Evolutionary conservation across 2,797 vertebrate species (phyloP), one percentile per base, ranked within the genome.

Genomic region (Lemur catta): DNA sequence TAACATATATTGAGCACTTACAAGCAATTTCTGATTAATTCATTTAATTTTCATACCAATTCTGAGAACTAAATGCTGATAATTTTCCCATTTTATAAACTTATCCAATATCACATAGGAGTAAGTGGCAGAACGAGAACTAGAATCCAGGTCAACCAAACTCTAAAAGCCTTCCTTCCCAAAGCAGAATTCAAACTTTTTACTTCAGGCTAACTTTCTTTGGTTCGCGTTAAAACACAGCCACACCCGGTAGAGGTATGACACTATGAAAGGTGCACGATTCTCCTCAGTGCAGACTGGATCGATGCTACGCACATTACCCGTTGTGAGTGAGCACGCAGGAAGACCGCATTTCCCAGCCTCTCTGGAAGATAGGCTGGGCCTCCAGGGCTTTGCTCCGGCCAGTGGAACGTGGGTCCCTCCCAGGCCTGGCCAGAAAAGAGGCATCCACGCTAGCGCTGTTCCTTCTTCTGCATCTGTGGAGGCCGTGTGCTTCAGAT

Each of bases 1-100:
- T 55, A 84, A 79, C n/a, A 89, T 72, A 35, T 35, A 87, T 13
- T 92, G n/a, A 87, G 48, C 15, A 38, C 43, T 65, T 18, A 69
- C 17, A 57, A 84, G 71, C 48, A 85, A 71, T 85, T 94, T 96
- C 69, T 84, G 46, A 82, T 69, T 52, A n/a, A 26, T 26, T 48
- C 67, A 52, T 28, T 85, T 59, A 72, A 91, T 71, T 55, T 33
- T 85, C 43, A 78, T 14, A 61, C 28, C 65, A 67, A 57, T 24
- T 71, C 59, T 71, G 84, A 35, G 38, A 86, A 91, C 4, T 18
- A 87, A 80, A 80, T 41, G n/a, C 3, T 30, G 8, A 28, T 46
- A 63, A 26, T 67, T 59, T 61, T 63, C 12, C 35, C 22, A 55
- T 76, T 79, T 86, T 91, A 79, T 82, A 85, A 78, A 89, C 15